Base-by-base conservation (phyloP, 2,888 invertebrate species). In the Drosophila fungiperda region DNA sequence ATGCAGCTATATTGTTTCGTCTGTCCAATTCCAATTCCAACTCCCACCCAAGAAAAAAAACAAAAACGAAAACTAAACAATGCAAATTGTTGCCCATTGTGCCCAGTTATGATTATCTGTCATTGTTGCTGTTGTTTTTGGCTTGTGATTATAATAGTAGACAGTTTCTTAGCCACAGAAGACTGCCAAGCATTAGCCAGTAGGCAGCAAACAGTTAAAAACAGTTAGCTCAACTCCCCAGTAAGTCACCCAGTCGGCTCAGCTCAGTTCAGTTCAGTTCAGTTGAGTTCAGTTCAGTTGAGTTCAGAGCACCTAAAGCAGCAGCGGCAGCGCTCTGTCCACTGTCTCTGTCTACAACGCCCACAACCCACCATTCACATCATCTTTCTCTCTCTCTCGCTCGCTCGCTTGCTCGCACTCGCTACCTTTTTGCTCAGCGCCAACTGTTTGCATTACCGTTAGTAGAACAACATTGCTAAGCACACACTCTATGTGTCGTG, bases 371-470 rank as follows among this genome's bases (percentile, higher is more conserved):
- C 50, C 45, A 20, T 33, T 58, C 48, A 29, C 20, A 40, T 23
- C 54, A 15, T 17, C 62, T n/a, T 26, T 9, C 45, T 3, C 45
- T 17, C 8, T 54, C 49, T 8, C 12, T 12, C 50, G 33, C 38
- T 20, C 1, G 20, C 45, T 6, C 20, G 23, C 49, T 32, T 32
- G 48, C 64, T 49, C 64, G 48, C 62, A 65, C 67, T 57, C 49
- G 35, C 52, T 15, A 49, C 50, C 50, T 55, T 49, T 35, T 54
- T 35, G 40, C 68, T 53, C 67, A 65, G 52, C 78, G 76, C 73
- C 86, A 76, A 83, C 82, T 87, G 89, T 87, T 89, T 87, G 90
- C 86, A 90, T 90, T 87, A 87, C 86, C 90, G 87, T 87, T 87
- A 87, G 90, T 87, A 78, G 90, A 90, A 87, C 88, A 89, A 86